Evolutionary conservation across 2,113 vertebrate genomes (phyloP), one percentile per base, ranked within the genome.

Genomic region (Clarias magur): DNA sequence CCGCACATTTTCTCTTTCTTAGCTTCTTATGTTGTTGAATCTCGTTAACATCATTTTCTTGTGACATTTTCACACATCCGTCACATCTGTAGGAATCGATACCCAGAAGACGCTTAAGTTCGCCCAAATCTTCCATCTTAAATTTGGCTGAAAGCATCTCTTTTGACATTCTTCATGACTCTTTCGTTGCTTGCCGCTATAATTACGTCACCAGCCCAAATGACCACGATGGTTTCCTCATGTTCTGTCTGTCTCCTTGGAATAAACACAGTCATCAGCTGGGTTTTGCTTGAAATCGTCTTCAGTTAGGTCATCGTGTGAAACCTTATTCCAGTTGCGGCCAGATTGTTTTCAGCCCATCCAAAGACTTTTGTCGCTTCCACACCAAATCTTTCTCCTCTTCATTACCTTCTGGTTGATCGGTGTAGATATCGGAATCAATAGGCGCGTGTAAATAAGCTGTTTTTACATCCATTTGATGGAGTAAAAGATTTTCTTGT

Each of bases 91-190:
- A 75, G 91, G 38, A 91, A 53, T 89, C 19, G 38, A 90, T 91
- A 4, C 85, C 90, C 19, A 88, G 68, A 59, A 91, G 90, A n/a
- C n/a, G n/a, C n/a, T n/a, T n/a, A 23, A 89, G 54, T 53, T 76
- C 87, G 59, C 86, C 88, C 85, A 90, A 21, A 7, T 91, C 90
- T 90, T 88, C 90, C 78, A 90, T 91, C 60, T 87, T 84, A 54
- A 91, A 91, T 42, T 62, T 89, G 3, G 56, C 84, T n/a, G 83
- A 85, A 7, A 88, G 67, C 82, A 88, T 88, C 21, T 17, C 3
- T 25, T n/a, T 88, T 85, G 17, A 86, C 82, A 84, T 13, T 73
- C 12, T 83, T n/a, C 23, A 86, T 3, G 23, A 60, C 56, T 42
- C 19, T 80, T 80, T 88, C 80, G 73, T 68, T 54, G 56, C 42